Evolutionary conservation across 2,113 vertebrate species (phyloP).

Genomic region (Macrotus californicus): DNA sequence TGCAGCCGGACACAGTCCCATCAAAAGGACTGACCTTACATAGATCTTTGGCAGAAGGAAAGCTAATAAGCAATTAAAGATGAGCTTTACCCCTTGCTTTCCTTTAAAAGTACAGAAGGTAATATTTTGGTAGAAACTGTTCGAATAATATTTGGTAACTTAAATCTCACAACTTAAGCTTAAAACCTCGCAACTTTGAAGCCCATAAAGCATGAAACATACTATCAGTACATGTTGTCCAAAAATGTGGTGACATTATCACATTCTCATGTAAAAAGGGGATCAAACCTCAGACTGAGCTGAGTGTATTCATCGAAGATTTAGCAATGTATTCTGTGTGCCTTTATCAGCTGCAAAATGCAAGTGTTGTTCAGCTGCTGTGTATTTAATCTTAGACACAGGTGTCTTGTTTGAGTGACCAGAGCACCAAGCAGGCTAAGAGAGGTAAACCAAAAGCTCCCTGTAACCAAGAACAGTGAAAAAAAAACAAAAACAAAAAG

Average conservation of each 20-base stretch:
- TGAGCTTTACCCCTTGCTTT: slow-evolving; percentile 21
- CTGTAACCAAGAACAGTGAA: background rate
- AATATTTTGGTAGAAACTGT: slow-evolving; percentile 47
- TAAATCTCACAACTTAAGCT: slow-evolving; percentile 31
- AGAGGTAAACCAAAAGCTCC: background rate
- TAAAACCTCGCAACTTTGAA: slow-evolving; percentile 24
- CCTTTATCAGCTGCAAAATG: slow-evolving; percentile 40
- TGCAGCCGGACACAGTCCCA: slow-evolving; percentile 28
- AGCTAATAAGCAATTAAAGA: slow-evolving; percentile 54
- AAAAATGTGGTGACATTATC: slow-evolving; percentile 41
- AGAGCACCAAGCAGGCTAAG: background rate
- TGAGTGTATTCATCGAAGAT: background rate
- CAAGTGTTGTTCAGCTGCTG: background rate
- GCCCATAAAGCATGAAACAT: slow-evolving; percentile 24
- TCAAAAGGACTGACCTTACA: background rate
- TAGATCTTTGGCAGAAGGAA: background rate
- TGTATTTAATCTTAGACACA: background rate
- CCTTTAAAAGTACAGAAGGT: slow-evolving; percentile 1
- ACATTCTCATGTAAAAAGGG: slow-evolving; percentile 43
- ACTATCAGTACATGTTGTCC: background rate
- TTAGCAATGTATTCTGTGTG: background rate
- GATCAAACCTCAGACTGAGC: slow-evolving; percentile 6
- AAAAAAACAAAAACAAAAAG: background rate
- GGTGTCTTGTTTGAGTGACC: background rate
- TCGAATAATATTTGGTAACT: slow-evolving; percentile 25